Evolutionary conservation across 1,140 invertebrate species (phyloP).

Genomic region (Drosophila chauvacae): DNA sequence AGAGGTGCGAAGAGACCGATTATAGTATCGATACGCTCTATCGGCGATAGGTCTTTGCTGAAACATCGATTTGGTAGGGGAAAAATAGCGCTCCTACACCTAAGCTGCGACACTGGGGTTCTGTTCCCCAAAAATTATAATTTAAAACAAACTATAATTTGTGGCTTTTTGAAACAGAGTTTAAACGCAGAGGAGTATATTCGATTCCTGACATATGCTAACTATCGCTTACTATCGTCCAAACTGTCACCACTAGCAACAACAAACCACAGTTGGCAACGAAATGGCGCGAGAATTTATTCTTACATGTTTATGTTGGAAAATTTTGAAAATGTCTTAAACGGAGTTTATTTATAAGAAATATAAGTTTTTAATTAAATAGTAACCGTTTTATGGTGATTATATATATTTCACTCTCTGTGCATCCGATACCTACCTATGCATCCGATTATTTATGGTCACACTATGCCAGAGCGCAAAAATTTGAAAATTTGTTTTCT

Average conservation of each 20-base stretch:
- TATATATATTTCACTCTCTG: neutral
- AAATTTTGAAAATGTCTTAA: neutral
- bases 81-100: neutral
- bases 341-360: neutral
- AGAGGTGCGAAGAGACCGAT: constrained; percentile 5
- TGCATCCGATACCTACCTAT: neutral
- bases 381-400: neutral
- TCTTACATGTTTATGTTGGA: too few relatives aligned
- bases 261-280: neutral
- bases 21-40: neutral
- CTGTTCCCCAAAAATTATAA: neutral
- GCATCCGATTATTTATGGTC: neutral
- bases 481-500: neutral
- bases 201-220: neutral
- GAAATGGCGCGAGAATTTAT: constrained; percentile 2
- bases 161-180: neutral
- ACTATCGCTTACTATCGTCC: neutral
- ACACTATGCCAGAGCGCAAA: neutral
- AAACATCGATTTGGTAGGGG: neutral
- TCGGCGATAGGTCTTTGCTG: neutral
- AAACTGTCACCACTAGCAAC: constrained; percentile 1
- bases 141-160: neutral
- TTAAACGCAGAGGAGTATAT: neutral
- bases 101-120: neutral
- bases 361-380: neutral